phyloP scores from a whole-genome alignment of 2,797 vertebrate genomes.

The Coilia nasus region DNA sequence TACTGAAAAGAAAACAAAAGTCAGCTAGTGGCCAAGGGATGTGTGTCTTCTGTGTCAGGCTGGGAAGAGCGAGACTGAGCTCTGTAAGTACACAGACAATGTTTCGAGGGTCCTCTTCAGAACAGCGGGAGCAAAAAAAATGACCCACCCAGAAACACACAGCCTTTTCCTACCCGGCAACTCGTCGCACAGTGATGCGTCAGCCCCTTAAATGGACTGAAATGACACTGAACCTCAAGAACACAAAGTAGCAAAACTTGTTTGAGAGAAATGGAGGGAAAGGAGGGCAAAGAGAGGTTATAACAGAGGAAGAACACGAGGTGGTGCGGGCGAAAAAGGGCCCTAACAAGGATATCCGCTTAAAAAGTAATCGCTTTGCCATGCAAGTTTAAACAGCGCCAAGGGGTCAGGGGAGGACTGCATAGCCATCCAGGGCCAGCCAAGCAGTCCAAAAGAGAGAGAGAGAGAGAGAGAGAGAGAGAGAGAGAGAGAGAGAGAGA shows the following conservation, averaged over 20 bases:
- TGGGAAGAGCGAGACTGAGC: not conserved
- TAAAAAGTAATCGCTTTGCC: conserved; percentile 1
- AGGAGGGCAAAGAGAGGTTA: not conserved
- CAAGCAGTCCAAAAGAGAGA: not conserved
- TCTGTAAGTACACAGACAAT: not conserved
- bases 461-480: not conserved
- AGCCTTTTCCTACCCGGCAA: not conserved
- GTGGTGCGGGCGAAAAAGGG: not conserved
- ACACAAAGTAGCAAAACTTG: not conserved
- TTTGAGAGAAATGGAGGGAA: not conserved
- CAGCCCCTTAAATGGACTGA: not conserved
- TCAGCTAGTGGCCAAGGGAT: too few species aligned
- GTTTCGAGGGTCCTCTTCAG: not conserved
- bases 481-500: conserved; percentile 23
- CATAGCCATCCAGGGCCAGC: not conserved
- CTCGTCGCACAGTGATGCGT: not conserved
- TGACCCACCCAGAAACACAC: not conserved
- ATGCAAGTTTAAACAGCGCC: conserved; percentile 8
- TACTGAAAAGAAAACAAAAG: not conserved
- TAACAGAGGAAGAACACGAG: not conserved
- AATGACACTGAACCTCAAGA: not conserved
- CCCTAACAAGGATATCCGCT: conserved; percentile 29
- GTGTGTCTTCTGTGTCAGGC: too few species aligned
- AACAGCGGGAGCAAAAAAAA: not conserved
- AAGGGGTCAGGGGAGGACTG: conserved; percentile 9